phyloP scores from a whole-genome alignment of 2,113 vertebrate genomes.

The Bothrops jararaca region DNA sequence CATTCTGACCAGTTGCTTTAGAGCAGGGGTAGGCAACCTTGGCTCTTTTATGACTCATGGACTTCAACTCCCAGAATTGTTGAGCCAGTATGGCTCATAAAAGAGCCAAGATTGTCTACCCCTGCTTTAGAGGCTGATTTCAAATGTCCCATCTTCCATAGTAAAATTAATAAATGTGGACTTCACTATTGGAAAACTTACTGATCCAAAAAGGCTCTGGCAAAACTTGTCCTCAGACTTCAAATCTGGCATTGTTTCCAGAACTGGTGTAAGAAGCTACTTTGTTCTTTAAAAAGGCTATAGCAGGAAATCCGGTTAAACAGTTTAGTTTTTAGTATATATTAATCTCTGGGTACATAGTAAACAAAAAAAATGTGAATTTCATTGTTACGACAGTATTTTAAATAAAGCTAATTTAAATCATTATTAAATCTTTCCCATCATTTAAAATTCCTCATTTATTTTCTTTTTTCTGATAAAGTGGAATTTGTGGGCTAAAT shows the following conservation, averaged over 20 bases:
- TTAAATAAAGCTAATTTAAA: slow-evolving; percentile 5
- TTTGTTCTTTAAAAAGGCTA: background rate
- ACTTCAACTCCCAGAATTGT: too few species aligned
- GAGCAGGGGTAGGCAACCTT: background rate
- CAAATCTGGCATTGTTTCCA: background rate
- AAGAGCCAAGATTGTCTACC: too few species aligned
- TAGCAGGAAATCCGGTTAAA: background rate
- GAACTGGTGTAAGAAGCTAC: background rate
- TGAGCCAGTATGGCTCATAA: too few species aligned
- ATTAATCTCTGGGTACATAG: background rate
- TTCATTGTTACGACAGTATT: background rate
- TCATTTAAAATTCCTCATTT: slow-evolving; percentile 22
- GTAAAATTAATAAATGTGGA: background rate
- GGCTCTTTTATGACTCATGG: too few species aligned
- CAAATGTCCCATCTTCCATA: background rate
- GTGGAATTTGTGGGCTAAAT: background rate
- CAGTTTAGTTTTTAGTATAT: background rate
- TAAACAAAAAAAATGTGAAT: background rate
- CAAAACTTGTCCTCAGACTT: background rate
- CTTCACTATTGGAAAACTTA: background rate
- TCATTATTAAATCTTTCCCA: slow-evolving; percentile 11
- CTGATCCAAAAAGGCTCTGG: background rate
- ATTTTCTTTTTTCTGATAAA: slow-evolving; percentile 20
- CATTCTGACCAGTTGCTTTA: background rate
- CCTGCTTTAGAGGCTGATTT: background rate